These are phyloP conservation scores for Syrrhaptes paradoxus DNA, from an alignment of 2,113 vertebrate species.

Conservation along the genomic window DNA sequence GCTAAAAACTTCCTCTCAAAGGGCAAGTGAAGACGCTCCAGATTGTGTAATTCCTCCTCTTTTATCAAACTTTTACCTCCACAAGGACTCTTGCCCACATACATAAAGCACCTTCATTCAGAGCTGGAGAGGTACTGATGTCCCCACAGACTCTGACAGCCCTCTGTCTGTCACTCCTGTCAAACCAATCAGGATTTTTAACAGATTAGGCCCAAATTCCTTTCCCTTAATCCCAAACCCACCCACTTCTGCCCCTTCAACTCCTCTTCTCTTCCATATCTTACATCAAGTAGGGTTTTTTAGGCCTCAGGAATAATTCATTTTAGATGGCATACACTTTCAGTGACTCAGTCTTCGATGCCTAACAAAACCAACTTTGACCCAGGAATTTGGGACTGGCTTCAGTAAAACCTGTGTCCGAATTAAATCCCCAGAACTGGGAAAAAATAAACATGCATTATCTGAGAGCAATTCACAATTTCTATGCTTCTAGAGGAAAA, in stretches of 20 bases:
- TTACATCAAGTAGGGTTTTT: not conserved
- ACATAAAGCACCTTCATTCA: not conserved
- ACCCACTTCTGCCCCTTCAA: not conserved
- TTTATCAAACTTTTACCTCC: not conserved
- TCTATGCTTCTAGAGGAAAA: not conserved
- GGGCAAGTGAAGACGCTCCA: not conserved
- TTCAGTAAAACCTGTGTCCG: not conserved
- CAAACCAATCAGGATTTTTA: constrained; percentile 7
- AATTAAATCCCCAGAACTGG: not conserved
- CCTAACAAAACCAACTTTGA: not conserved
- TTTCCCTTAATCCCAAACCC: not conserved
- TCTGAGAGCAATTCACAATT: not conserved
- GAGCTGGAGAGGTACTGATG: not conserved
- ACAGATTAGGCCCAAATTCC: not conserved
- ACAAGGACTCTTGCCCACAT: not conserved
- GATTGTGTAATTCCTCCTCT: not conserved
- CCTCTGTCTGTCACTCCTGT: not conserved
- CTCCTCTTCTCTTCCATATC: not conserved
- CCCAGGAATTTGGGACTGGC: not conserved
- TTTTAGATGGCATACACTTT: not conserved
- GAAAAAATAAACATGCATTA: not conserved
- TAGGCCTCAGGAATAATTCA: not conserved
- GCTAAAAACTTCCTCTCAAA: not conserved
- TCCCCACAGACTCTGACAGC: not conserved
- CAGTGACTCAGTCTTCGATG: not conserved